These are phyloP conservation scores for Metalampra italica DNA, from an alignment of 2,888 invertebrate species.

Conservation along the genomic window DNA sequence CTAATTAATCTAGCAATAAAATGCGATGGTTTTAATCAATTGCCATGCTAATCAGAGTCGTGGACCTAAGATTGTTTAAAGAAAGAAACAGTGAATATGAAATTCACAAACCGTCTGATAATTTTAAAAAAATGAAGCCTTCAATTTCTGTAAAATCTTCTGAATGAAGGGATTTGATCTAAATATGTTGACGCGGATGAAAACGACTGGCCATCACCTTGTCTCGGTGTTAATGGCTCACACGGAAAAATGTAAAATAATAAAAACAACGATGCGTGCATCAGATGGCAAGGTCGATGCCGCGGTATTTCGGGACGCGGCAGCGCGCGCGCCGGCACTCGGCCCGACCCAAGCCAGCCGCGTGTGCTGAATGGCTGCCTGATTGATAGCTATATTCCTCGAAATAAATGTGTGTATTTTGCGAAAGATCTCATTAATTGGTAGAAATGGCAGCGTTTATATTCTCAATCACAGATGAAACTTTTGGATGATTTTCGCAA, in stretches of 20 bases:
- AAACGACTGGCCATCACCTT: slow-evolving; percentile 60
- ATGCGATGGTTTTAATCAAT: too few relatives aligned
- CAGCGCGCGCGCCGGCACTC: slow-evolving; percentile 30
- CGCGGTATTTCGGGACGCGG: slow-evolving; percentile 68
- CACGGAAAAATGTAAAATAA: slow-evolving; percentile 61
- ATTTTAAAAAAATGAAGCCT: not conserved
- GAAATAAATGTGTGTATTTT: slow-evolving; percentile 38
- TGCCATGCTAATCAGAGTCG: too few relatives aligned
- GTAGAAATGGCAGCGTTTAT: slow-evolving; percentile 17
- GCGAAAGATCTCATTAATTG: slow-evolving; percentile 37
- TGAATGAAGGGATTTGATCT: not conserved
- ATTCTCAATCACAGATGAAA: slow-evolving; percentile 2
- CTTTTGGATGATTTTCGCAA: not conserved
- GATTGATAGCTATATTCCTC: slow-evolving; percentile 56
- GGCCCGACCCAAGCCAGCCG: slow-evolving; percentile 41
- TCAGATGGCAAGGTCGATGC: slow-evolving; percentile 69
- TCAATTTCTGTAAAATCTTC: too few relatives aligned
- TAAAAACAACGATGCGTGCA: slow-evolving; percentile 68
- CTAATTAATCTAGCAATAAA: too few relatives aligned
- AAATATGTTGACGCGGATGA: not conserved
- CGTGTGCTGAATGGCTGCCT: slow-evolving; percentile 53
- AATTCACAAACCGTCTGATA: not conserved
- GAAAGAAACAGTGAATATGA: not conserved
- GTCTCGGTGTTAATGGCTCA: slow-evolving; percentile 39
- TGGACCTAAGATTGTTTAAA: too few relatives aligned